phyloP scores from a whole-genome alignment of 1,140 invertebrate genomes.

The Eueides isabella region DNA sequence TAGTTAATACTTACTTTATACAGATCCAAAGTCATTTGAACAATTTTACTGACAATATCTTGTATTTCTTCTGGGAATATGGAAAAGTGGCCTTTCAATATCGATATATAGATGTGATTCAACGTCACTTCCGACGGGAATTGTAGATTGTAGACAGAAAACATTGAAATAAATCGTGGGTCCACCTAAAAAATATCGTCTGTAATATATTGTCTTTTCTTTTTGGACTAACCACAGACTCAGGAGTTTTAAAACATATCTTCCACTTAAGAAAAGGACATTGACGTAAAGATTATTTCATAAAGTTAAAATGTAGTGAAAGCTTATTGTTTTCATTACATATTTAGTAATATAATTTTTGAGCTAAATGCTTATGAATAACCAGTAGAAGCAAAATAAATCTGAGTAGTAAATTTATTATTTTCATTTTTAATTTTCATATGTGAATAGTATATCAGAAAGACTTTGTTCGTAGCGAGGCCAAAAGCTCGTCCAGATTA shows the following conservation, averaged over 20 bases:
- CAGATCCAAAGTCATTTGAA: constrained; percentile 90
- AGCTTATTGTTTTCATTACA: too few species aligned
- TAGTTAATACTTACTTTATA: constrained; percentile 88
- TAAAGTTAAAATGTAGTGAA: too few species aligned
- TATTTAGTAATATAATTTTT: too few species aligned
- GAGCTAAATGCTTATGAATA: not conserved
- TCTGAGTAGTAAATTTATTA: not conserved
- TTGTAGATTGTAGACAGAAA: constrained; percentile 92
- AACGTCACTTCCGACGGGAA: constrained; percentile 91
- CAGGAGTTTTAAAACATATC: too few species aligned
- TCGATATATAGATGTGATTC: constrained; percentile 91
- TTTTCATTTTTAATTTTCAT: constrained; percentile 7
- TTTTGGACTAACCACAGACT: too few species aligned
- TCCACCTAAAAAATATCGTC: constrained; percentile 84
- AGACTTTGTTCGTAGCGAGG: constrained; percentile 14
- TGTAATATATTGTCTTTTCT: too few species aligned
- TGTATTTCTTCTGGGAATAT: constrained; percentile 87
- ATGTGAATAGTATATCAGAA: constrained; percentile 9
- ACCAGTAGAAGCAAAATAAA: not conserved
- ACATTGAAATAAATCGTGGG: constrained; percentile 94
- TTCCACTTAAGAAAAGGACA: too few species aligned
- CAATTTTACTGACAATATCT: constrained; percentile 84
- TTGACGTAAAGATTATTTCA: too few species aligned
- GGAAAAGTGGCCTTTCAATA: constrained; percentile 89
- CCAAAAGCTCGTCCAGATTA: constrained; percentile 17